Percentiles rank a stretch among this genome's conserved stretches.
Conservation (phyloP, 92 coral and sea anemone species). For the Anthopleura xanthogrammica region DNA sequence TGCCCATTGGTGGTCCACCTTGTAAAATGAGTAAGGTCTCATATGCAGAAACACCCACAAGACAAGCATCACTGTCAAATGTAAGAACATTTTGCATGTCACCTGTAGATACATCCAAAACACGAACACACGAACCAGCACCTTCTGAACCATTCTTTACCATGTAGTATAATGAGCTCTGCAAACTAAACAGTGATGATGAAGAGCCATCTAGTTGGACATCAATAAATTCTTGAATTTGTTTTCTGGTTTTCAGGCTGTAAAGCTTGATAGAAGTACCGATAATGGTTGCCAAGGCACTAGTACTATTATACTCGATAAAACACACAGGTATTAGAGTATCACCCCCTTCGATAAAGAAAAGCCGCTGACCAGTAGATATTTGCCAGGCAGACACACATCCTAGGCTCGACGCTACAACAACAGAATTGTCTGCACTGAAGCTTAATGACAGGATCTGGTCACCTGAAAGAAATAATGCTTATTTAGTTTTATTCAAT, state of each 20-base stretch:
- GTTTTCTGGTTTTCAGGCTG: slow-evolving; percentile 44
- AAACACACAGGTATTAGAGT: slow-evolving; percentile 44
- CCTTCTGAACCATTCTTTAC: background rate
- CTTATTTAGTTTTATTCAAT: background rate
- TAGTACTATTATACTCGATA: slow-evolving; percentile 14
- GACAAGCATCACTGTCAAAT: slow-evolving; percentile 21
- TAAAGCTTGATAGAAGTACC: slow-evolving; percentile 29
- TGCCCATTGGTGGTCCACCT: slow-evolving; percentile 6
- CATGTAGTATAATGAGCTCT: slow-evolving; percentile 32
- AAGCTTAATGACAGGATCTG: slow-evolving; percentile 39
- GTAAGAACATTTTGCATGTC: slow-evolving; percentile 14
- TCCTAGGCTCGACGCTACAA: slow-evolving; percentile 50
- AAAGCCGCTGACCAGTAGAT: slow-evolving; percentile 66
- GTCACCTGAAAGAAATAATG: slow-evolving; percentile 35
- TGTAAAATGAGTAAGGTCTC: slow-evolving; percentile 37
- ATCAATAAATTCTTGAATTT: slow-evolving; percentile 37
- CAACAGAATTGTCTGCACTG: slow-evolving; percentile 55
- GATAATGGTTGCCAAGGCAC: slow-evolving; percentile 38
- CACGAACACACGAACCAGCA: slow-evolving; percentile 39
- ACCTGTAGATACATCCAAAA: slow-evolving; percentile 40
- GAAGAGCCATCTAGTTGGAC: background rate
- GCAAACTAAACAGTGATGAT: background rate
- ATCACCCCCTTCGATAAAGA: slow-evolving; percentile 34
- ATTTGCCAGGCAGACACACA: slow-evolving; percentile 63
- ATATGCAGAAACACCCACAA: slow-evolving; percentile 40